These are phyloP conservation scores for Trachythela sp. DNA, from an alignment of 64 coral and sea anemone genomes.

Conservation along the genomic window DNA sequence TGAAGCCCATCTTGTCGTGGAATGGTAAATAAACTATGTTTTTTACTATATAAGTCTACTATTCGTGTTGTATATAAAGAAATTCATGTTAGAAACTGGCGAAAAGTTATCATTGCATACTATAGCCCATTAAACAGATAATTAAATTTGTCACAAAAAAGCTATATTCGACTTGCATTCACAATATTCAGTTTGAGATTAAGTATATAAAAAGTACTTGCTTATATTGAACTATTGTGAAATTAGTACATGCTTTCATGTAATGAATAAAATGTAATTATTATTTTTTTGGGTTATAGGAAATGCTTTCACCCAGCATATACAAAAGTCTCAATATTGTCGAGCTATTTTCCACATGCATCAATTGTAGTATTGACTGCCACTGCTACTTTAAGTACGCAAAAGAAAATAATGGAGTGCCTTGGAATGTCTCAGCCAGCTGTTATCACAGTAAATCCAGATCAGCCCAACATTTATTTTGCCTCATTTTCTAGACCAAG, in stretches of 20 bases:
- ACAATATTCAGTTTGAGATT: too few species aligned
- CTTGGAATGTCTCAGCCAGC: neutral
- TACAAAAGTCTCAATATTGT: neutral
- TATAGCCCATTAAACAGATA: too few species aligned
- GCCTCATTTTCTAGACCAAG: neutral
- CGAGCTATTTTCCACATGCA: neutral
- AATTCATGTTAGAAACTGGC: neutral
- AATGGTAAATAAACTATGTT: neutral
- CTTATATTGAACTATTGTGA: neutral
- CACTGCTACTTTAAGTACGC: neutral
- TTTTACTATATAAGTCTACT: neutral
- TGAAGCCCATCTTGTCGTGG: conserved; percentile 2
- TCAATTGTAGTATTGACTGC: neutral
- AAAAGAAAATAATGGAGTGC: neutral
- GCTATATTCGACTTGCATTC: too few species aligned
- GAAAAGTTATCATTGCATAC: too few species aligned
- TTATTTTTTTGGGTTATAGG: conserved; percentile 11
- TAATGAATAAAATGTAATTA: conserved; percentile 19
- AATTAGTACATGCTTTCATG: neutral
- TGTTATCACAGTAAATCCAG: neutral
- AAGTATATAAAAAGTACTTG: too few species aligned
- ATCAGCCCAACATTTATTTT: conserved; percentile 10
- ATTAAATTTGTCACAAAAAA: too few species aligned
- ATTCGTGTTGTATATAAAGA: neutral
- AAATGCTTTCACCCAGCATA: conserved; percentile 11